Base-by-base conservation (phyloP, 2,113 vertebrate genomes). In the Cebus imitator region DNA sequence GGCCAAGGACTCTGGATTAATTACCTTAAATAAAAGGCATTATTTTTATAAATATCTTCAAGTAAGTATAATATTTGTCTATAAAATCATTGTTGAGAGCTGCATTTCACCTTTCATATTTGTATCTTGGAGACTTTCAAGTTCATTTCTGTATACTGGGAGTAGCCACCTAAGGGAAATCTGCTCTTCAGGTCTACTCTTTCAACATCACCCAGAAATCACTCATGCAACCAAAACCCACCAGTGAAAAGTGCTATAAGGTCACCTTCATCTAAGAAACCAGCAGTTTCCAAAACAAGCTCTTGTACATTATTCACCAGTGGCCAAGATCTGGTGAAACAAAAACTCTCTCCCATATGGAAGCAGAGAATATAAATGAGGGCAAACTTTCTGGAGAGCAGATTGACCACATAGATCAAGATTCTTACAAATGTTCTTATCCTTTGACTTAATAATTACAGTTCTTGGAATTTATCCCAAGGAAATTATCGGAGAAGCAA, bases 391-490 rank as follows among this genome's bases (percentile, higher is more conserved):
- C 52, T 93, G 57, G 45, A 94, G 57, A 76, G 57, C 75, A 90
- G 45, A 92, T 27, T 83, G 87, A 72, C 52, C 55, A 58, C 37
- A 55, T 11, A 18, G 79, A 95, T 70, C 80, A 85, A 96, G 76
- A 96, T 92, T 97, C 90, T 94, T 87, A 79, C 75, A 84, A 94
- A 97, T 85, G 97, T 96, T 96, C 97, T 88, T 92, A 86, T 96
- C 84, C 90, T 97, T 96, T 95, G 96, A 93, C 84, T 96, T 95
- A 94, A 92, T 96, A 93, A 96, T 96, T 96, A 87, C 11, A 61
- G 76, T 92, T 92, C 94, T 97, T 97, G 96, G 97, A 96, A 97
- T 96, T 93, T 90, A 86, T 97, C 97, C 97, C 97, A 96, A 97
- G 57, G 90, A 97, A 98, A 97, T 96, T 96, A 90, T 91, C 89